These are phyloP conservation scores for Yoshiicerus persimilis DNA, from an alignment of 1,140 invertebrate species.

Conservation along the genomic window DNA sequence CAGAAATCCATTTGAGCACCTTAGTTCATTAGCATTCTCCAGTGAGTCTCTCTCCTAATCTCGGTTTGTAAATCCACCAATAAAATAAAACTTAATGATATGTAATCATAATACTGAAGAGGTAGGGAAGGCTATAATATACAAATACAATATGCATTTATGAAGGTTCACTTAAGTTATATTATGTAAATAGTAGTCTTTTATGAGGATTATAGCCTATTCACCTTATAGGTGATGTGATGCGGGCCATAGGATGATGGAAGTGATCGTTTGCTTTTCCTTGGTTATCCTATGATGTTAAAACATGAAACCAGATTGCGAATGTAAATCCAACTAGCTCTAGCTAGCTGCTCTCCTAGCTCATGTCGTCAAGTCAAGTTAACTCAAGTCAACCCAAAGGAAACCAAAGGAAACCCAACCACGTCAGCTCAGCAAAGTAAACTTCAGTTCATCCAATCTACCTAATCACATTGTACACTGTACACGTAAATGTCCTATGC, in stretches of 20 bases:
- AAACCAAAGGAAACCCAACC: not conserved
- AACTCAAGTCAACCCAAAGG: not conserved
- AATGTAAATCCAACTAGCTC: not conserved
- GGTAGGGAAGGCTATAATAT: not conserved
- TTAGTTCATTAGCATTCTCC: constrained; percentile 16
- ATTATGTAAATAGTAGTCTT: not conserved
- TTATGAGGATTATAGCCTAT: not conserved
- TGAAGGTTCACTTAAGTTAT: not conserved
- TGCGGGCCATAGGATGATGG: not conserved
- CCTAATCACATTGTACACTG: not conserved
- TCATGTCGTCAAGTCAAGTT: not conserved
- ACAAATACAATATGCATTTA: not conserved
- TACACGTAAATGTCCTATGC: not conserved
- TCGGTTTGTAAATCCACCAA: not conserved
- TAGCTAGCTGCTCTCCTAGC: not conserved
- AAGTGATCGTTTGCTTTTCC: not conserved
- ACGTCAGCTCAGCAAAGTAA: not conserved
- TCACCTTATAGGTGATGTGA: not conserved
- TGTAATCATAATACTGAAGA: constrained; percentile 8
- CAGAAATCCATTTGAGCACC: not conserved
- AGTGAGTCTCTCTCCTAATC: not conserved
- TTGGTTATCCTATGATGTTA: not conserved
- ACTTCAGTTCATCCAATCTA: not conserved
- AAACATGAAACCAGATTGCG: not conserved
- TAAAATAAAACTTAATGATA: constrained; percentile 15